Conservation (phyloP, 2,113 vertebrate species). For the Labeo rohita region DNA sequence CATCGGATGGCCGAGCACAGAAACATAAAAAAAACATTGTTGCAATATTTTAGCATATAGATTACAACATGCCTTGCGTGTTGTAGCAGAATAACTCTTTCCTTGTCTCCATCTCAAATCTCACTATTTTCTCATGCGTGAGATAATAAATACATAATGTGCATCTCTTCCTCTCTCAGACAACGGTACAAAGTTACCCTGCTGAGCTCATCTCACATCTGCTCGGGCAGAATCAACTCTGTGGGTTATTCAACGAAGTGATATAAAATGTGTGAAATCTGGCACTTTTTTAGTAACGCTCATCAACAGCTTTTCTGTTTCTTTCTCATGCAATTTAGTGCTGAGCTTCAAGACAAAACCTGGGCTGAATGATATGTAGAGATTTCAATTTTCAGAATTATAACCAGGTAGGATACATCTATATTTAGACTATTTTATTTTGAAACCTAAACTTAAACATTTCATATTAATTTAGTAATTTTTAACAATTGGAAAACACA, state of each 20-base stretch:
- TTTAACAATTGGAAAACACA: not conserved
- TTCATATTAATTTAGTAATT: not conserved
- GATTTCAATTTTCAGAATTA: not conserved
- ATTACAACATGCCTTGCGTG: not conserved
- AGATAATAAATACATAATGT: not conserved
- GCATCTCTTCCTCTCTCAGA: not conserved
- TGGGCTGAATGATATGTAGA: not conserved
- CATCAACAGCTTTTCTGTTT: slow-evolving; percentile 11
- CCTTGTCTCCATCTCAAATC: not conserved
- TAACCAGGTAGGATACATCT: not conserved
- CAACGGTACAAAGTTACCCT: not conserved
- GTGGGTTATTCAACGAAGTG: slow-evolving; percentile 51
- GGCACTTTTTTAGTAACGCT: slow-evolving; percentile 30
- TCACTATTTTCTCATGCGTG: not conserved
- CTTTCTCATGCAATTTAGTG: not conserved
- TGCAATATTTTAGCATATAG: not conserved
- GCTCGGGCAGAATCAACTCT: not conserved
- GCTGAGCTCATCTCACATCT: not conserved
- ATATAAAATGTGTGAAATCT: slow-evolving; percentile 44
- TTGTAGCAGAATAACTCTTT: not conserved
- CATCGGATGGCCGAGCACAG: not conserved
- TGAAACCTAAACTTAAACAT: not conserved
- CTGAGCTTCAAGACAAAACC: not conserved
- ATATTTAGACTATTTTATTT: not conserved
- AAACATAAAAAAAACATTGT: slow-evolving; percentile 6